Evolutionary conservation across 2,797 vertebrate genomes (phyloP).

Genomic region (Phalloptychus januarius): DNA sequence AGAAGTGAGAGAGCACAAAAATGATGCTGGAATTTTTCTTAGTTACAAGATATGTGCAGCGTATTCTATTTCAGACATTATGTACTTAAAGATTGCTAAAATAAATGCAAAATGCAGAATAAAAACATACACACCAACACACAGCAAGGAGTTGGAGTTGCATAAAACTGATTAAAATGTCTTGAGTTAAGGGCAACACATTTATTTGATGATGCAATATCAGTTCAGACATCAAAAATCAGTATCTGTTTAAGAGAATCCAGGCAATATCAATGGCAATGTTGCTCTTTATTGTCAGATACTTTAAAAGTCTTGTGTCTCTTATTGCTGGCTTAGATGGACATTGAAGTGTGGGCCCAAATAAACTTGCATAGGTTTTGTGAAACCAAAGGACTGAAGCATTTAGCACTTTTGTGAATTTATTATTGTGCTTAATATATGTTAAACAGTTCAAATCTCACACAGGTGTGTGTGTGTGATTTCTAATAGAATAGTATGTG

Average conservation of each 20-base stretch:
- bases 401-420: too few relatives aligned
- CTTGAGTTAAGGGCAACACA: not conserved
- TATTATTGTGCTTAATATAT: too few relatives aligned
- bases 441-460: too few relatives aligned
- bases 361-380: too few relatives aligned
- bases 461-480: too few relatives aligned
- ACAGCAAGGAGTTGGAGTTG: not conserved
- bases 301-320: not conserved
- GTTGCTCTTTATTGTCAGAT: not conserved
- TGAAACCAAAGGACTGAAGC: too few relatives aligned
- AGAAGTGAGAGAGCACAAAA: conserved; percentile 51
- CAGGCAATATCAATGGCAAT: not conserved
- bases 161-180: conserved; percentile 8
- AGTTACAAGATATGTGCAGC: conserved; percentile 53
- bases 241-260: not conserved
- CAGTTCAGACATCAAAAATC: not conserved
- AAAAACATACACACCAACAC: not conserved
- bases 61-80: conserved; percentile 43
- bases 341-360: too few relatives aligned
- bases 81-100: conserved; percentile 38
- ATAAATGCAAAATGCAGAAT: conserved; percentile 8
- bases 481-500: too few relatives aligned
- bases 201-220: conserved; percentile 9
- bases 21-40: conserved; percentile 58
- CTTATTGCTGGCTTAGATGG: too few relatives aligned